Evolutionary conservation across 1,140 invertebrate species (phyloP).

Genomic region (Ylistrum balloti): DNA sequence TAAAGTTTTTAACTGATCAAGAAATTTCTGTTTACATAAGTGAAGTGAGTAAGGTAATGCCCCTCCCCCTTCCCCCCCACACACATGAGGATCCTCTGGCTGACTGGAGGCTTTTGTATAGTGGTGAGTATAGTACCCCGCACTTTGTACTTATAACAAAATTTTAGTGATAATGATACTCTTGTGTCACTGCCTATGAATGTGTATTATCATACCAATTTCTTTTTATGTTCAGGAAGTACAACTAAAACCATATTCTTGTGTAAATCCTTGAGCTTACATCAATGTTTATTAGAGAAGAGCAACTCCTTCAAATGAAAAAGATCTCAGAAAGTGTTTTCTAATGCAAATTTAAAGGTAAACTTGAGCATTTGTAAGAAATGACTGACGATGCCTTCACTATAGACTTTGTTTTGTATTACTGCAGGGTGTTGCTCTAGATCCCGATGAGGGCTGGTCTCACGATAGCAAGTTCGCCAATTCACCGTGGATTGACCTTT

Average conservation of each 20-base stretch:
- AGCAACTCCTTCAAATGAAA: too few species aligned
- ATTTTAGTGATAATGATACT: too few species aligned
- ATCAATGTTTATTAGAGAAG: too few species aligned
- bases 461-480: constrained; percentile 41
- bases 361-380: too few species aligned
- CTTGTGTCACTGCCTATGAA: too few species aligned
- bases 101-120: not conserved
- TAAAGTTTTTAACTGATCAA: not conserved
- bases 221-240: too few species aligned
- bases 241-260: too few species aligned
- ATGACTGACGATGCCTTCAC: too few species aligned
- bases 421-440: constrained; percentile 72
- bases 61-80: not conserved
- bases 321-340: too few species aligned
- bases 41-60: not conserved
- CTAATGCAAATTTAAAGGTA: too few species aligned
- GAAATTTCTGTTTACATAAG: not conserved
- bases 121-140: not conserved
- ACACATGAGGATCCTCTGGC: not conserved
- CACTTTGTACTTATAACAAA: not conserved
- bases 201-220: too few species aligned
- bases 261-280: too few species aligned
- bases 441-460: constrained; percentile 56
- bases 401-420: constrained; percentile 52
- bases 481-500: constrained; percentile 38